Evolutionary conservation across 2,113 vertebrate genomes (phyloP).

Genomic region (Lanius ludovicianus): DNA sequence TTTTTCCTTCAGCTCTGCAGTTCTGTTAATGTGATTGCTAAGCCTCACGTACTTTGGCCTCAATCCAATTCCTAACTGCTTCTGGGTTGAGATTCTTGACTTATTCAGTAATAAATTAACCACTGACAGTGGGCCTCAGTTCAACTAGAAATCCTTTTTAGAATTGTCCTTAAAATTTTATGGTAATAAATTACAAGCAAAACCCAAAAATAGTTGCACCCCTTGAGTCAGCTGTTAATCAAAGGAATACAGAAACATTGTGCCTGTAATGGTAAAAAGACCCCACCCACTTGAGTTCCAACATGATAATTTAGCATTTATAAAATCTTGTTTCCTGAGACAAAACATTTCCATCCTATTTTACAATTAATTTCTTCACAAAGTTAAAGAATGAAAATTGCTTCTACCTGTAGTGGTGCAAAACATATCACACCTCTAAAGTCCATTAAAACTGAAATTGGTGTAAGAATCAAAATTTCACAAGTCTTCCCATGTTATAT

Average conservation of each 20-base stretch:
- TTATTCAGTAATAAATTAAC: background rate
- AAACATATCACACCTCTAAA: background rate
- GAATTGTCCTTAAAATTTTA: constrained; percentile 57
- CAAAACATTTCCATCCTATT: background rate
- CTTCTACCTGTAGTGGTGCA: background rate
- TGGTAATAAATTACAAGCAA: background rate
- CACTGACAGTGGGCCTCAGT: background rate
- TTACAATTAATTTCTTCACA: background rate
- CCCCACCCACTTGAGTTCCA: fast-evolving
- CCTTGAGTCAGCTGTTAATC: background rate
- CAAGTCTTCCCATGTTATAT: background rate
- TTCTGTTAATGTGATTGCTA: background rate
- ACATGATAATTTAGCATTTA: background rate
- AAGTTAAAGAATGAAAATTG: background rate
- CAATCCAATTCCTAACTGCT: background rate
- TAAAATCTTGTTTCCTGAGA: background rate
- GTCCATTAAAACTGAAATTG: background rate
- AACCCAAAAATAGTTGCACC: background rate
- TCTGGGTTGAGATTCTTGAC: background rate
- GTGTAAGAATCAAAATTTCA: background rate
- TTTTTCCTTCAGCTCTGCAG: background rate
- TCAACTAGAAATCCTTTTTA: background rate
- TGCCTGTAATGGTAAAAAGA: background rate
- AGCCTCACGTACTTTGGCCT: background rate
- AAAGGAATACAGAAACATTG: background rate